phyloP scores from a whole-genome alignment of 1,140 invertebrate genomes.

The Acromyrmex charruanus region DNA sequence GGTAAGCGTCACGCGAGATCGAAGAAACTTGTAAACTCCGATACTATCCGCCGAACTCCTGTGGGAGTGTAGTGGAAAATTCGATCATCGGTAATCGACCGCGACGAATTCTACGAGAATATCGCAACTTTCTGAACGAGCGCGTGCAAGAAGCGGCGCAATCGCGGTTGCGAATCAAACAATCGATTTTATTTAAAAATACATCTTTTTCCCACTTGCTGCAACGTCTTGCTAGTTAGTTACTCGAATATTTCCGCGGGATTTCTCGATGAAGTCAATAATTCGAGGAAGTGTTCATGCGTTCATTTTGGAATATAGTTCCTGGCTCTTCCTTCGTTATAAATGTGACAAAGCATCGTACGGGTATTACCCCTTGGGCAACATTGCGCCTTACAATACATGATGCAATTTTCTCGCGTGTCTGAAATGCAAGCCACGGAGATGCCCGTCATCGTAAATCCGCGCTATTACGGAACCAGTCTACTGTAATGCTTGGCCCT shows the following conservation, averaged over 20 bases:
- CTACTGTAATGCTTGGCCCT: neutral
- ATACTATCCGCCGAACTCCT: constrained; percentile 5
- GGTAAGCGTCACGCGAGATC: constrained; percentile 1
- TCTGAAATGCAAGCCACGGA: constrained; percentile 40
- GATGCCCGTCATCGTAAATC: constrained; percentile 58
- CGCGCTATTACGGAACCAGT: constrained; percentile 42
- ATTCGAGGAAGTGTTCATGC: neutral
- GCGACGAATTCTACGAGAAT: constrained; percentile 5
- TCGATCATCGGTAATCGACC: constrained; percentile 40
- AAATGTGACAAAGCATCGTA: constrained; percentile 37
- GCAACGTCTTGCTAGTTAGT: neutral
- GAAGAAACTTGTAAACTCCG: constrained; percentile 36
- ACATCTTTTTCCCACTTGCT: neutral
- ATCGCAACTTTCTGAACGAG: constrained; percentile 11
- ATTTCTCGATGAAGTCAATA: constrained; percentile 38
- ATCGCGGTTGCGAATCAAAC: neutral
- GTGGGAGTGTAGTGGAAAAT: constrained; percentile 23
- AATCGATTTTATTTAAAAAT: neutral
- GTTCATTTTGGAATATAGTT: constrained; percentile 24
- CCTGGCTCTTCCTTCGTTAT: constrained; percentile 21
- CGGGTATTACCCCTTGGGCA: neutral
- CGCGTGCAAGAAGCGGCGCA: neutral
- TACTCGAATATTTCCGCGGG: neutral
- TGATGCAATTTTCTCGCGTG: constrained; percentile 34
- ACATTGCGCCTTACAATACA: neutral